Evolutionary conservation across 2,797 vertebrate genomes (phyloP).

Genomic region (Chiroxiphia lanceolata): DNA sequence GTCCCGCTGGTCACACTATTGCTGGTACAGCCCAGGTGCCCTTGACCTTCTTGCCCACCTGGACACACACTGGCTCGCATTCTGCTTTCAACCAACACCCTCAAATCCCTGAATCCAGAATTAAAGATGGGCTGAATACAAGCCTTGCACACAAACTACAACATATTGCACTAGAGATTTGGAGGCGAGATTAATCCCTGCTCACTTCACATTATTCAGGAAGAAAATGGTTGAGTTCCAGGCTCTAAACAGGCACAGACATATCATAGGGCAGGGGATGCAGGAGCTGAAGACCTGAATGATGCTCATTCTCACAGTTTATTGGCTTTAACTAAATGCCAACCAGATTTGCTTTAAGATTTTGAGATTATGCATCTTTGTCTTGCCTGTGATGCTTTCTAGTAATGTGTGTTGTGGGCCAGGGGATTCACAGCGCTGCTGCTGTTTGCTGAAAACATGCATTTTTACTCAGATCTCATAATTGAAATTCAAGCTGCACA

Average conservation of each 20-base stretch:
- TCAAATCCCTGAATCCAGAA: not conserved
- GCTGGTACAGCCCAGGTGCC: not conserved
- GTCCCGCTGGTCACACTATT: rapidly evolving
- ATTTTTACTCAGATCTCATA: constrained; percentile 46
- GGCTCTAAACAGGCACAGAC: not conserved
- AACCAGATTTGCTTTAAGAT: constrained; percentile 15
- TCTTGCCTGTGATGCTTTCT: constrained; percentile 26
- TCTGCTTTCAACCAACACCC: not conserved
- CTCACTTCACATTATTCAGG: not conserved
- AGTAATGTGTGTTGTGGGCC: not conserved
- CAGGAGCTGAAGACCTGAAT: not conserved
- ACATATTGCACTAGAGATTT: not conserved
- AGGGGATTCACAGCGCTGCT: not conserved
- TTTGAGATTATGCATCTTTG: not conserved
- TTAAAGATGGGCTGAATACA: not conserved
- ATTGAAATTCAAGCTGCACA: constrained; percentile 65
- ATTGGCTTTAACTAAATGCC: constrained; percentile 28
- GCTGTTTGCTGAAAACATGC: constrained; percentile 26
- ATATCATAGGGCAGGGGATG: not conserved
- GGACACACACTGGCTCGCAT: rapidly evolving
- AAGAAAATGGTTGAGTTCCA: not conserved
- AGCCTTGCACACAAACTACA: not conserved
- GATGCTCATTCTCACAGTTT: not conserved
- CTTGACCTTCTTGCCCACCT: rapidly evolving
- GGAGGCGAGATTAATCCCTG: not conserved